Evolutionary conservation across 2,113 vertebrate species (phyloP), one percentile per base, ranked within the genome.

Genomic region (Tenrec ecaudatus): DNA sequence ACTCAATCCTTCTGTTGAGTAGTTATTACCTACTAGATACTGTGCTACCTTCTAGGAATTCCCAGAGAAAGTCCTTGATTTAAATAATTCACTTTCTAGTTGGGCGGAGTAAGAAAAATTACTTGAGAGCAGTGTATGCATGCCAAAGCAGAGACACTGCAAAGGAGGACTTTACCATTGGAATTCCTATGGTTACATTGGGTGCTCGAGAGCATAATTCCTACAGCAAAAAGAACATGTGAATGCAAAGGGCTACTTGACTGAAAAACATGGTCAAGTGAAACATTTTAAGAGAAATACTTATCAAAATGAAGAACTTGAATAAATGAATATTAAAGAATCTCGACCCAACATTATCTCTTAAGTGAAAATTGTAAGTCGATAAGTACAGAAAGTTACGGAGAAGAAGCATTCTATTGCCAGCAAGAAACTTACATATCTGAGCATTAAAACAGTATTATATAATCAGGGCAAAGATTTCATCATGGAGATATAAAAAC

Each of bases 201-300:
- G 20, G 14, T 93, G 19, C 1, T 77, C 16, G 68, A 81, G 25
- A 62, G 3, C 69, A 71, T 47, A 3, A 75, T 3, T 40, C 85
- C 47, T 5, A 10, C 47, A 53, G 47, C 47, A 53, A 53, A 53
- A 53, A 53, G 47, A 53, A 53, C 5, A 43, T 71, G 76, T 60
- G 62, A 85, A 27, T 68, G 58, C 68, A 82, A 92, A 94, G 6
- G 47, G 31, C 19, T 76, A 76, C 38, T 58, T 82, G 19, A 85
- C 19, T 78, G 62, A 47, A 73, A 92, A 84, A 92, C 10, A 93
- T 66, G n/a, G 58, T 78, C 38, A 82, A 94, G 84, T 12, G 60
- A 94, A 31, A 7, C 4, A 78, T 19, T 76, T 10, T 19, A 2
- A 2, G 3, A 7, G 7, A 9, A 16, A 11, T 22, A 83, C 79